A percentile compares a stretch with the other conserved stretches of the same genome.
Conservation (phyloP, 2,888 invertebrate species). For the Chrysopilus asiliformis region DNA sequence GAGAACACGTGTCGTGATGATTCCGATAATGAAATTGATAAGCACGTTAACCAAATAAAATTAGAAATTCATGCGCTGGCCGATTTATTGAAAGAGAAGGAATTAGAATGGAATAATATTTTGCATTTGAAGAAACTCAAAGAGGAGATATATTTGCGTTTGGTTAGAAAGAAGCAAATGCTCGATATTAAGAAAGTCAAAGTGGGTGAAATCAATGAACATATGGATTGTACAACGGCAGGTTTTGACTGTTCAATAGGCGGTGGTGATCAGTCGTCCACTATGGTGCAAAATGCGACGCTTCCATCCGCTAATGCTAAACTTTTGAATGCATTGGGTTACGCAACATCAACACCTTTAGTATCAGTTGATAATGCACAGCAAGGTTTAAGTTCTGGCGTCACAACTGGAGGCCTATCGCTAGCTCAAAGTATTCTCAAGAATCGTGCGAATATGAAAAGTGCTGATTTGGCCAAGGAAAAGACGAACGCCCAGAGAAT, state of each 20-base stretch:
- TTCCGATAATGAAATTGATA: too few species aligned
- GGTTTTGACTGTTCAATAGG: background rate
- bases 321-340: too few species aligned
- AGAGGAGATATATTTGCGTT: constrained; percentile 61
- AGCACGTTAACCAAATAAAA: too few species aligned
- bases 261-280: background rate
- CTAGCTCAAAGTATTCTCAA: constrained; percentile 22
- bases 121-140: constrained; percentile 70
- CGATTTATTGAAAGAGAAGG: too few species aligned
- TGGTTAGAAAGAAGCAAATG: constrained; percentile 56
- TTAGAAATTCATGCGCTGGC: too few species aligned
- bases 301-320: too few species aligned
- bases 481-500: constrained; percentile 24
- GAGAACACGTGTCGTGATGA: too few species aligned
- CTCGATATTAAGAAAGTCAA: constrained; percentile 29
- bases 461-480: constrained; percentile 24
- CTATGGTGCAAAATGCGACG: too few species aligned
- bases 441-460: constrained; percentile 26
- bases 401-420: constrained; percentile 7
- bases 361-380: background rate
- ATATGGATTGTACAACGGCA: background rate
- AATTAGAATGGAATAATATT: constrained; percentile 76
- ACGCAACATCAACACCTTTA: background rate
- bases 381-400: too few species aligned
- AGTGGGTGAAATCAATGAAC: constrained; percentile 16